Conservation (phyloP, 1,140 invertebrate species). For the Drosophila santomea region DNA sequence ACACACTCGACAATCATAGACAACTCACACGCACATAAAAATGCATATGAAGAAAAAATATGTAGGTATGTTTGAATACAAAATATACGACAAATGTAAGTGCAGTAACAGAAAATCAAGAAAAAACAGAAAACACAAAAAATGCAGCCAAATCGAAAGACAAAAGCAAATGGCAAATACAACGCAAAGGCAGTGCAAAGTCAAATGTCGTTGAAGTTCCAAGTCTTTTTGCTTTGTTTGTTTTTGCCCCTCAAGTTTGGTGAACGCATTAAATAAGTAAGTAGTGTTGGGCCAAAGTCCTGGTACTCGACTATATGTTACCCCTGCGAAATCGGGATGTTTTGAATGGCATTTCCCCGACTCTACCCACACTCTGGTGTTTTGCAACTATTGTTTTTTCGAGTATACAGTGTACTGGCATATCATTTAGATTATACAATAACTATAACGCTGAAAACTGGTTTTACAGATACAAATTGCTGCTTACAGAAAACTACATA, state of each 20-base stretch:
- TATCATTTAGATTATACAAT: conserved; percentile 2
- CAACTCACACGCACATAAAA: conserved; percentile 75
- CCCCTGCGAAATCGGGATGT: not conserved
- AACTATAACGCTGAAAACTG: not conserved
- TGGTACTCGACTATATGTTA: conserved; percentile 30
- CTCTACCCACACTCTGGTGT: no score
- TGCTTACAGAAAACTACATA: not conserved
- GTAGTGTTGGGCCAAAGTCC: conserved; percentile 22
- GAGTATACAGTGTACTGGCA: not conserved
- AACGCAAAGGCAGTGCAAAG: conserved; percentile 33
- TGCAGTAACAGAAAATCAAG: conserved; percentile 54
- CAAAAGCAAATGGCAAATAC: conserved; percentile 43
- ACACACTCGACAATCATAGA: conserved; percentile 40
- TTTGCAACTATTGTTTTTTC: not conserved
- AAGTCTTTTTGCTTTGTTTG: conserved; percentile 31
- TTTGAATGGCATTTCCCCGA: not conserved
- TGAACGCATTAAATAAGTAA: conserved; percentile 72
- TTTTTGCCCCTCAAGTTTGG: conserved; percentile 63
- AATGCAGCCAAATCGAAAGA: conserved; percentile 19
- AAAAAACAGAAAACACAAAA: conserved; percentile 9
- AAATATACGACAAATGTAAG: conserved; percentile 53
- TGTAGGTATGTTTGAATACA: conserved; percentile 56
- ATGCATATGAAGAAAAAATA: conserved; percentile 73
- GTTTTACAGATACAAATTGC: not conserved
- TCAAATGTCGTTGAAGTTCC: conserved; percentile 61